Evolutionary conservation across 2,113 vertebrate genomes (phyloP).

Genomic region (Micronycteris hirsuta): DNA sequence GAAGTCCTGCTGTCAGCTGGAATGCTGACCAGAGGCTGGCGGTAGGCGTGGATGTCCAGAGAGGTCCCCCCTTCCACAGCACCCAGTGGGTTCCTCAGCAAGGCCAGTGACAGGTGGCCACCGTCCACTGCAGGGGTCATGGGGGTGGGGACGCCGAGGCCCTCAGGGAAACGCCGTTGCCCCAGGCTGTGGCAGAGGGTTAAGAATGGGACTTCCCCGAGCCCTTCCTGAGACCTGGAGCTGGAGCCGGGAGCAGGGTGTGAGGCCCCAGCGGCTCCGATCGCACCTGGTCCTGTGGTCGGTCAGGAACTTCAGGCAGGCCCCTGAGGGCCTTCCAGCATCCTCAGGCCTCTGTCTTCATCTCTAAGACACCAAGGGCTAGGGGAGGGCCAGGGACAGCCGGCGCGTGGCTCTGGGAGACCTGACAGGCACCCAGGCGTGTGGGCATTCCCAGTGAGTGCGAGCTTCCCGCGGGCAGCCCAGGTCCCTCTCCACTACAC

Average conservation of each 20-base stretch:
- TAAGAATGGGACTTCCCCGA: neutral
- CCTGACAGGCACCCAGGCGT: neutral
- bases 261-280: too few relatives aligned
- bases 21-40: neutral
- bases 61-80: neutral
- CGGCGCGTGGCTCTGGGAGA: neutral
- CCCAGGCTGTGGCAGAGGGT: neutral
- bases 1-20: neutral
- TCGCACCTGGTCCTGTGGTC: neutral
- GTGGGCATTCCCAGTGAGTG: too few relatives aligned
- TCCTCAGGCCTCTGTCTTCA: neutral
- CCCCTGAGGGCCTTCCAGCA: neutral
- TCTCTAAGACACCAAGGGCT: neutral
- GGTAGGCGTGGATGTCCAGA: neutral
- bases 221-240: too few relatives aligned
- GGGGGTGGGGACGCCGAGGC: neutral
- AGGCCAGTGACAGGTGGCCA: neutral
- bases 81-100: neutral
- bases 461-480: neutral
- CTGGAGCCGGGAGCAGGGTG: neutral
- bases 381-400: neutral
- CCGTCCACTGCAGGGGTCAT: neutral
- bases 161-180: too few relatives aligned
- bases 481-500: neutral
- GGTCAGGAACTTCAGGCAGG: neutral